These are phyloP conservation scores for Muntiacus reevesi DNA, from an alignment of 2,113 vertebrate genomes.

Conservation along the genomic window DNA sequence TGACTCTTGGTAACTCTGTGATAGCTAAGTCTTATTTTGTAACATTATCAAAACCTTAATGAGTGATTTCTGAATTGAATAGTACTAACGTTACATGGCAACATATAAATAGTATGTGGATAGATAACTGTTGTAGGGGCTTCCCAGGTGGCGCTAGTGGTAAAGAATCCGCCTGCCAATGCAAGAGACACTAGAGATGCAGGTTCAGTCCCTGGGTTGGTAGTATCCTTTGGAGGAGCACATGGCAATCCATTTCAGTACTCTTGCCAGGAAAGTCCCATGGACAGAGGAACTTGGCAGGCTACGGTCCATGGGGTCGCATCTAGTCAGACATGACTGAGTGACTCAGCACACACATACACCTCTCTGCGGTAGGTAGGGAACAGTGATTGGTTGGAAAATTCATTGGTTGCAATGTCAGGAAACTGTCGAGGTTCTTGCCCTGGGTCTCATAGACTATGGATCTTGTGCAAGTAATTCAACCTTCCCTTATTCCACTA, in stretches of 20 bases:
- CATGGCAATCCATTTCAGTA: neutral
- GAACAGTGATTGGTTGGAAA: neutral
- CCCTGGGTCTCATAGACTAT: neutral
- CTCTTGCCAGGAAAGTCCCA: neutral
- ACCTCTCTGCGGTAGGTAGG: neutral
- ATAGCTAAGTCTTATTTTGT: slow-evolving; percentile 14
- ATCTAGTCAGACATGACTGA: neutral
- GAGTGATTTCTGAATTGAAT: neutral
- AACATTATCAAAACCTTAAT: neutral
- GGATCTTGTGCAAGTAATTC: neutral
- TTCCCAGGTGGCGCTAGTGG: neutral
- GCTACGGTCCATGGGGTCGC: neutral
- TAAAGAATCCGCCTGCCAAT: neutral
- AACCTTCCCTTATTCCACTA: neutral
- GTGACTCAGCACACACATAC: neutral
- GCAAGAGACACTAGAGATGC: neutral
- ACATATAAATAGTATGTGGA: neutral
- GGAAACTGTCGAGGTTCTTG: neutral
- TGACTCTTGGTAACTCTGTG: neutral
- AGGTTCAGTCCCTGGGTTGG: neutral
- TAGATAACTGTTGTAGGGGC: neutral
- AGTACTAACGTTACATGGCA: neutral
- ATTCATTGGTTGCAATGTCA: neutral
- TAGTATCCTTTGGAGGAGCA: neutral
- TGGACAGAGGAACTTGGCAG: neutral